phyloP scores from a whole-genome alignment of 2,113 vertebrate genomes.

The Phocoena phocoena region DNA sequence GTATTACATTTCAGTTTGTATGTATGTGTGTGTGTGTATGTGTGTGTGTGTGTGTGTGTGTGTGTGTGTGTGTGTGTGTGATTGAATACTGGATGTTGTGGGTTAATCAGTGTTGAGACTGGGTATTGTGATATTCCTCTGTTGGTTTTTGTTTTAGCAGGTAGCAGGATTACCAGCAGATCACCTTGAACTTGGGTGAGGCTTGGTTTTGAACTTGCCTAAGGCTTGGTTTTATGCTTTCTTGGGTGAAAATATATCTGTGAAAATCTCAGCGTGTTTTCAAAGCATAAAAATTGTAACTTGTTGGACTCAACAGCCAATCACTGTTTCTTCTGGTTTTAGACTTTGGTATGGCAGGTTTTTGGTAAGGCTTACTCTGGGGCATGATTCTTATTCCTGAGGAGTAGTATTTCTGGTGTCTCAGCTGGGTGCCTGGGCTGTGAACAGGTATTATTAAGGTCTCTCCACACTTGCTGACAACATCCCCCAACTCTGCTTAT shows the following conservation, averaged over 20 bases:
- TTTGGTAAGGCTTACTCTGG: neutral
- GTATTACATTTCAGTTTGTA: neutral
- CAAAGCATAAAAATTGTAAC: neutral
- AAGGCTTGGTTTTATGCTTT: neutral
- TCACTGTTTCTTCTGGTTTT: neutral
- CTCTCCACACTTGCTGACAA: neutral
- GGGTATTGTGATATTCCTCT: neutral
- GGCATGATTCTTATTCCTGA: neutral
- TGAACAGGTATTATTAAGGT: neutral
- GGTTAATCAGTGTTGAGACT: neutral
- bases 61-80: neutral
- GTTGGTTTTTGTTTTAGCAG: neutral
- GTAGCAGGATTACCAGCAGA: neutral
- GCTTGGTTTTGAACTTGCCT: neutral
- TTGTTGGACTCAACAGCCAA: neutral
- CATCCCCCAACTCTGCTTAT: neutral
- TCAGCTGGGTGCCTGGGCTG: neutral
- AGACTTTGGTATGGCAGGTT: neutral
- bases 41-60: neutral
- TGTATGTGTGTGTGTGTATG: neutral
- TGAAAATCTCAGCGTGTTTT: neutral
- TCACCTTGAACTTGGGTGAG: neutral
- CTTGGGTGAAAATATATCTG: neutral
- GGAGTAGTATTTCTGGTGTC: neutral
- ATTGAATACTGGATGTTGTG: neutral